A percentile compares a stretch with the other conserved stretches of the same genome.
These are phyloP conservation scores for Myrmophylax atrothorax DNA, from an alignment of 2,113 vertebrate genomes.

Conservation along the genomic window DNA sequence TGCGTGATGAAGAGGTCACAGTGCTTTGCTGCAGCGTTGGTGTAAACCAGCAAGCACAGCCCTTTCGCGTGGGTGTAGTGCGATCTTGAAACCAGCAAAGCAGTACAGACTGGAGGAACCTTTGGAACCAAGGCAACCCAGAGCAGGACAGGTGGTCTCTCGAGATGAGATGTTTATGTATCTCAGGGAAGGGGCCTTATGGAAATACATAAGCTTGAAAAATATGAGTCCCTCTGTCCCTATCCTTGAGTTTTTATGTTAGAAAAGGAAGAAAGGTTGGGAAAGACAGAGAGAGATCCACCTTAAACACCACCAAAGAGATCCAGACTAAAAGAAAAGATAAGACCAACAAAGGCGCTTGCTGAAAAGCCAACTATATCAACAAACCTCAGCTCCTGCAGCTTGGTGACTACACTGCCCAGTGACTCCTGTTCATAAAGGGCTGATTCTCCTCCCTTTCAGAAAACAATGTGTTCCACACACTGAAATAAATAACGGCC, in stretches of 20 bases:
- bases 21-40: background rate
- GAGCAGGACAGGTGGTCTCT: background rate
- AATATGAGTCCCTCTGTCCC: background rate
- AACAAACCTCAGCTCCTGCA: slow-evolving; percentile 1
- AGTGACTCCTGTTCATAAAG: slow-evolving; percentile 35
- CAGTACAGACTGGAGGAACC: background rate
- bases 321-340: background rate
- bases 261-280: background rate
- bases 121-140: background rate
- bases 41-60: background rate
- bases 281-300: background rate
- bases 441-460: slow-evolving; percentile 49
- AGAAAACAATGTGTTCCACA: slow-evolving; percentile 51
- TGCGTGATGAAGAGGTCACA: background rate
- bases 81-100: background rate
- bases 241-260: background rate
- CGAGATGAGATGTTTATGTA: background rate
- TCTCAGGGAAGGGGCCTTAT: background rate
- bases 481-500: slow-evolving; percentile 16
- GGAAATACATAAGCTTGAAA: background rate
- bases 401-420: background rate
- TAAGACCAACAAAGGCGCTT: background rate
- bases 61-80: background rate
- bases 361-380: background rate
- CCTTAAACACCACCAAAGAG: background rate